A percentile compares a stretch with the other conserved stretches of the same genome.
These are phyloP conservation scores for Brachyistius frenatus DNA, from an alignment of 2,113 vertebrate genomes.

Conservation along the genomic window DNA sequence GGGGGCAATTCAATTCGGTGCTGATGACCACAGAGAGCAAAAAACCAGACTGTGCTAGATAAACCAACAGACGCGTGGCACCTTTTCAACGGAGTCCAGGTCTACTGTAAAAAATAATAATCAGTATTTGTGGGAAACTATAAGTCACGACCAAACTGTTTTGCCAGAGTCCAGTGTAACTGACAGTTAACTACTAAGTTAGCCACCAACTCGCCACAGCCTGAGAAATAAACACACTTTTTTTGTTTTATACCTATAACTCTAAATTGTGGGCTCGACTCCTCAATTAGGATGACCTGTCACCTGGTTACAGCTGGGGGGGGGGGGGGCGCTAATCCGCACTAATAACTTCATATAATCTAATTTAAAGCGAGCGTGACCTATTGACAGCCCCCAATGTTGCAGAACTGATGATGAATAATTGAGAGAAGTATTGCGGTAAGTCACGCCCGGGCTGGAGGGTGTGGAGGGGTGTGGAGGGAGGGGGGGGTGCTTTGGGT, in stretches of 20 bases:
- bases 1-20: background rate
- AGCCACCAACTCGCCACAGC: too few species aligned
- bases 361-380: background rate
- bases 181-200: background rate
- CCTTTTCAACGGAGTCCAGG: conserved; percentile 24
- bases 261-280: background rate
- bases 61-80: conserved; percentile 63
- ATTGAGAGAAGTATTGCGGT: too few species aligned
- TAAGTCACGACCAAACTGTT: background rate
- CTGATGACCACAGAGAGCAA: background rate
- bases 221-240: background rate
- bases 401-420: too few species aligned
- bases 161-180: conserved; percentile 14
- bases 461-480: background rate
- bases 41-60: conserved; percentile 43
- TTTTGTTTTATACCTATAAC: background rate
- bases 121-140: background rate
- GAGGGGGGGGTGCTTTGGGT: background rate
- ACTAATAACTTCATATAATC: conserved; percentile 25
- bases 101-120: background rate
- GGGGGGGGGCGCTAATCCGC: conserved; percentile 34
- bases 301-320: background rate
- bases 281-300: background rate
- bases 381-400: too few species aligned
- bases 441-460: too few species aligned